Conservation (phyloP, 2,113 vertebrate genomes). For the Tetrao urogallus region DNA sequence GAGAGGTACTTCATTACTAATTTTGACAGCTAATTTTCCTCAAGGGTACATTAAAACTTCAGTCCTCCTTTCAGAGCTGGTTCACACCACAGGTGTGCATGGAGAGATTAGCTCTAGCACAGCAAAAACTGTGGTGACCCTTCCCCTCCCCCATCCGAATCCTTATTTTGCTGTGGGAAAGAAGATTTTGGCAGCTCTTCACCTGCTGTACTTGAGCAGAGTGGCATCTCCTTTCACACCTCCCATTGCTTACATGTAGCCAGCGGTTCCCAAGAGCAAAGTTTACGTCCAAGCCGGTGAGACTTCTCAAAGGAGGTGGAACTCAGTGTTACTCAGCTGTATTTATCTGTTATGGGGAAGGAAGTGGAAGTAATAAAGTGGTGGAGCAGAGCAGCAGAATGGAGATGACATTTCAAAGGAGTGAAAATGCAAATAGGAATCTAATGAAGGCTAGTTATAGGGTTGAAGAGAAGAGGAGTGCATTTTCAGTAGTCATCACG, state of each 20-base stretch:
- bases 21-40: constrained; percentile 14
- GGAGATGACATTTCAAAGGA: constrained; percentile 24
- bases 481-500: background rate
- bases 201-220: background rate
- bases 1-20: background rate
- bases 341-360: background rate
- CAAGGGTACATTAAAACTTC: background rate
- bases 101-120: background rate
- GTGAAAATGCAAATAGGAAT: constrained; percentile 13
- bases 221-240: background rate
- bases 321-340: background rate
- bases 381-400: constrained; percentile 23
- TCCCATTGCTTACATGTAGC: background rate
- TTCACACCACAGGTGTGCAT: fast-evolving
- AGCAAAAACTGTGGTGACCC: background rate
- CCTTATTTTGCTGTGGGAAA: background rate
- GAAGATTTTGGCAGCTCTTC: background rate
- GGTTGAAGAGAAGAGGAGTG: background rate
- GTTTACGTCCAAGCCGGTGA: background rate
- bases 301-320: background rate
- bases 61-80: background rate
- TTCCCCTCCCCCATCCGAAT: no score
- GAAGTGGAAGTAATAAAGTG: constrained; percentile 26
- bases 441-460: background rate
- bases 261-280: background rate